A percentile compares a stretch with the other conserved stretches of the same genome.
phyloP scores from a whole-genome alignment of 2,113 vertebrate species.

The Anseranas semipalmata region DNA sequence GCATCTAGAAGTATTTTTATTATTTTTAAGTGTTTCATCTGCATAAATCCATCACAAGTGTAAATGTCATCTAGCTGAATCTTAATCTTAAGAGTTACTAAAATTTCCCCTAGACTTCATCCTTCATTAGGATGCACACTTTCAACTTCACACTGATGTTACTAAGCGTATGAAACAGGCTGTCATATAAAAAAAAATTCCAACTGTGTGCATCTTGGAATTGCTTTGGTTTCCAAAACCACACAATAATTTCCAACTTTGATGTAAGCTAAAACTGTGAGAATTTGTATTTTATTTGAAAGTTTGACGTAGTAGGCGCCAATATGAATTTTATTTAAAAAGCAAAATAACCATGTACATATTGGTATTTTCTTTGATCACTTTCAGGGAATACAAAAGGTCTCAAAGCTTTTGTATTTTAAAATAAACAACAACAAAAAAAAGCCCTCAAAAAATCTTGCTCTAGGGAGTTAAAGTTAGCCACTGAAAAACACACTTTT shows the following conservation, averaged over 20 bases:
- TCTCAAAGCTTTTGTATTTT: not conserved
- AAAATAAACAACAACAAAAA: no score
- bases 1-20: not conserved
- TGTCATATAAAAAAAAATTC: conserved; percentile 38
- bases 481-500: not conserved
- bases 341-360: conserved; percentile 32
- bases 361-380: conserved; percentile 12
- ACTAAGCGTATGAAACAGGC: conserved; percentile 13
- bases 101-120: not conserved
- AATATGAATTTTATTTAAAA: conserved; percentile 48
- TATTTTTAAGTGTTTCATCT: not conserved
- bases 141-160: not conserved
- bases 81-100: not conserved
- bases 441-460: not conserved
- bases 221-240: conserved; percentile 42
- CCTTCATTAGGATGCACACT: not conserved
- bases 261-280: conserved; percentile 41
- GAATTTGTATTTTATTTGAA: conserved; percentile 40
- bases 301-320: conserved; percentile 17
- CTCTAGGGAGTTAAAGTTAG: not conserved
- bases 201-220: conserved; percentile 40
- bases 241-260: conserved; percentile 53
- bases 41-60: not conserved
- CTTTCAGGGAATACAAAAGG: not conserved
- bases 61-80: not conserved